Evolutionary conservation across 2,113 vertebrate species (phyloP).

Genomic region (Rhynchomys soricoides): DNA sequence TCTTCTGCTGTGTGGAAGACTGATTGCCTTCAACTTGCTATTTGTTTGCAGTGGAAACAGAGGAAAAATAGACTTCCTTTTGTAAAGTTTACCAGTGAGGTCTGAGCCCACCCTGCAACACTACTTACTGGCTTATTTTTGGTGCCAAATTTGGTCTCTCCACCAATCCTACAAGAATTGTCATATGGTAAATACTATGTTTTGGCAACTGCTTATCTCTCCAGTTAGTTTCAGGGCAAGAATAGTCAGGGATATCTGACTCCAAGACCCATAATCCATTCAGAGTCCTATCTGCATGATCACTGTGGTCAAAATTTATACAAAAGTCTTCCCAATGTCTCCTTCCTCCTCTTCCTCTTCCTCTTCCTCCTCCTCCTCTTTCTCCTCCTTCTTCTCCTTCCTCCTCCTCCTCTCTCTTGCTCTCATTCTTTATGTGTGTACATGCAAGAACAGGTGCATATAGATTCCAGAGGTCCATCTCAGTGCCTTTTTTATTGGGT

Average conservation of each 20-base stretch:
- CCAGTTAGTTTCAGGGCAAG: not conserved
- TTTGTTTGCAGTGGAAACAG: not conserved
- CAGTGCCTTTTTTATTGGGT: not conserved
- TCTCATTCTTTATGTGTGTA: not conserved
- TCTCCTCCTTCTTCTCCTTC: not conserved
- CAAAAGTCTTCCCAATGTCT: not conserved
- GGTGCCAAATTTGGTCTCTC: not conserved
- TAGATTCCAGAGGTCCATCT: not conserved
- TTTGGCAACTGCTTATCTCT: not conserved
- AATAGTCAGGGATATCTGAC: not conserved
- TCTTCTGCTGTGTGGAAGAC: not conserved
- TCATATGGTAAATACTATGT: not conserved
- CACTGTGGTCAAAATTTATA: not conserved
- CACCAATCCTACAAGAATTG: not conserved
- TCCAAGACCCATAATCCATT: not conserved
- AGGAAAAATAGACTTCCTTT: not conserved
- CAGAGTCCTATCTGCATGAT: not conserved
- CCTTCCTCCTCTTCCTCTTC: rapidly evolving
- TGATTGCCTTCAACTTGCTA: not conserved
- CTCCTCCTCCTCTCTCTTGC: not conserved
- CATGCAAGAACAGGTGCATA: not conserved
- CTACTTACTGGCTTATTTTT: not conserved
- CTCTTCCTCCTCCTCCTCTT: not conserved
- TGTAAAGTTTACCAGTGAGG: not conserved
- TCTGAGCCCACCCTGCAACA: not conserved